Percentiles rank a stretch among this genome's conserved stretches.
Conservation (phyloP, 2,113 vertebrate species). For the Columba livia region DNA sequence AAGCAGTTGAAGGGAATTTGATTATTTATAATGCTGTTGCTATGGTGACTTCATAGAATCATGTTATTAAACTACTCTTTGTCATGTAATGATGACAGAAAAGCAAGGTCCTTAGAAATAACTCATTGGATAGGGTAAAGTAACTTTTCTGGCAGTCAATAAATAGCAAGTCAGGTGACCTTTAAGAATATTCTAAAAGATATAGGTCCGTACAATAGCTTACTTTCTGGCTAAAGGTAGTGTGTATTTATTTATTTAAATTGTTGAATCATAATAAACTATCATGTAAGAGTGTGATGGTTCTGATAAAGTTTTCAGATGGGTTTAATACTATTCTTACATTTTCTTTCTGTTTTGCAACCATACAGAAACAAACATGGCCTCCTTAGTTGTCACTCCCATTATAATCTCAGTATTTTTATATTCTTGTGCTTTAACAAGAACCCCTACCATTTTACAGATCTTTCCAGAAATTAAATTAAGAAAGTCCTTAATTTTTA, state of each 20-base stretch:
- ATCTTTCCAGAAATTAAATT: not conserved
- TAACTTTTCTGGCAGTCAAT: not conserved
- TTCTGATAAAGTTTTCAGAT: not conserved
- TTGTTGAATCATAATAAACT: not conserved
- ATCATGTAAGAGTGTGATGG: not conserved
- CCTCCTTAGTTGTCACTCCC: not conserved
- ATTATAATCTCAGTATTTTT: not conserved
- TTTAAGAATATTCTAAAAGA: not conserved
- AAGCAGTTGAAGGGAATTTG: not conserved
- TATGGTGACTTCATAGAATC: not conserved
- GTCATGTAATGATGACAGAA: not conserved
- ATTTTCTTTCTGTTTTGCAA: not conserved
- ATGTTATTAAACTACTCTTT: not conserved
- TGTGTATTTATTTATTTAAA: not conserved
- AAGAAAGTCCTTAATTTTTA: not conserved
- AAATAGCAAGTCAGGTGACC: not conserved
- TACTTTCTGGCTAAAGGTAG: not conserved
- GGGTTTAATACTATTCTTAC: not conserved
- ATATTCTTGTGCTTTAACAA: not conserved
- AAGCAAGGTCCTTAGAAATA: not conserved
- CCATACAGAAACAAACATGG: not conserved
- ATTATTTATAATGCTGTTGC: not conserved
- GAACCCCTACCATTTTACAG: not conserved
- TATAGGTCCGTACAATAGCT: not conserved
- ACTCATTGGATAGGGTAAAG: not conserved